These are phyloP conservation scores for Rattus norvegicus DNA, from an alignment of 2,113 vertebrate genomes.

Conservation along the genomic window GRCr8 NC_086039.1:150906501-150907000, in stretches of 20 bases:
- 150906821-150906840: not conserved
- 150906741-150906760: not conserved
- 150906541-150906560: not conserved
- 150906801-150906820: not conserved
- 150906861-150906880: not conserved
- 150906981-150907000: not conserved
- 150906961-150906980: not conserved
- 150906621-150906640: not conserved
- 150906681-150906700: not conserved
- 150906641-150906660: not conserved
- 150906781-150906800: not conserved
- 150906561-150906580: slow-evolving; percentile 9
- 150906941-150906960: not conserved
- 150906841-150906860: not conserved
- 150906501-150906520: not conserved
- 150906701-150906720: not conserved
- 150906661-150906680: slow-evolving; percentile 29
- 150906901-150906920: not conserved
- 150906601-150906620: not conserved
- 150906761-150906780: not conserved
- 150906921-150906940: not conserved
- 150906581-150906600: not conserved
- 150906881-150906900: not conserved
- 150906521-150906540: not conserved
- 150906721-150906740: not conserved